Evolutionary conservation across 2,113 vertebrate genomes (phyloP).

Genomic region (Gnathonemus echidnorhynchus): DNA sequence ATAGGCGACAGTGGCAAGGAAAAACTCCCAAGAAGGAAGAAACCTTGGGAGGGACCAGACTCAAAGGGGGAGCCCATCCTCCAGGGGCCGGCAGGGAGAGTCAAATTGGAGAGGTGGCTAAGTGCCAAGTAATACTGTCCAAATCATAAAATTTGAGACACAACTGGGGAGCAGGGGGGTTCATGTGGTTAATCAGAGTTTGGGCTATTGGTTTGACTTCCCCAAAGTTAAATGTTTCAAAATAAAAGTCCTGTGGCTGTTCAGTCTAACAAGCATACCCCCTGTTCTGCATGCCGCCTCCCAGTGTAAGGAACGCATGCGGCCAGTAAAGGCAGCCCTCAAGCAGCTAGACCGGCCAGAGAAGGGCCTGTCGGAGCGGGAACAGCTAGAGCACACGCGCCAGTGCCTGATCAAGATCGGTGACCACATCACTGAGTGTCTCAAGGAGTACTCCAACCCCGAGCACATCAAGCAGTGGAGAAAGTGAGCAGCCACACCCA

Average conservation of each 20-base stretch:
- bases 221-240: background rate
- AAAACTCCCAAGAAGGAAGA: too few relatives aligned
- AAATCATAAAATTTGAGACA: too few relatives aligned
- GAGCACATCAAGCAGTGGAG: constrained; percentile 97
- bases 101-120: too few relatives aligned
- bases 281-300: constrained; percentile 3
- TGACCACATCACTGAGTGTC: constrained; percentile 95
- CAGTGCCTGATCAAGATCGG: constrained; percentile 97
- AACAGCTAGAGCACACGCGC: constrained; percentile 92
- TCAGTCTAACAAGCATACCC: background rate
- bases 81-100: too few relatives aligned
- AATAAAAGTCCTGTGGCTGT: background rate
- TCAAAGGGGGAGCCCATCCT: too few relatives aligned
- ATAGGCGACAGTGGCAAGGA: too few relatives aligned
- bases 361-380: constrained; percentile 94
- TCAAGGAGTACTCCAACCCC: constrained; percentile 91
- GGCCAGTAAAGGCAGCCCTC: constrained; percentile 92
- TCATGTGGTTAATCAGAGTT: background rate
- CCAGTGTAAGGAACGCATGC: constrained; percentile 97
- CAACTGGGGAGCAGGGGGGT: background rate
- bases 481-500: constrained; percentile 65
- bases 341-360: constrained; percentile 96
- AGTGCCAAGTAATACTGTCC: too few relatives aligned
- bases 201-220: background rate
- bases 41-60: too few relatives aligned